Conservation (phyloP, 2,797 vertebrate genomes). For the Sardinella longiceps region DNA sequence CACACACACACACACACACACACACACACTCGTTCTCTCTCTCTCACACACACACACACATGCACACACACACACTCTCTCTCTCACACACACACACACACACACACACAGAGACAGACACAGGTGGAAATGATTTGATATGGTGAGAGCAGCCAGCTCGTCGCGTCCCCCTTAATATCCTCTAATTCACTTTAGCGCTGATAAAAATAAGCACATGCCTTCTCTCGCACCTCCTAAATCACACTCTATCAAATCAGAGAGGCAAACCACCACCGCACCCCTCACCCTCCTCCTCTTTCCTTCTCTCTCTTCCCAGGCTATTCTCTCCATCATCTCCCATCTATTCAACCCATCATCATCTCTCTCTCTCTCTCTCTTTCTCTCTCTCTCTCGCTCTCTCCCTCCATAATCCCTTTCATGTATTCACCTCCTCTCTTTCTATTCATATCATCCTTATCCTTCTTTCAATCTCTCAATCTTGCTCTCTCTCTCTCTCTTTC, state of each 20-base stretch:
- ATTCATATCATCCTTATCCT: background rate
- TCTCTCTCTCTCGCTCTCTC: constrained; percentile 14
- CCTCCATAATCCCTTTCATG: background rate
- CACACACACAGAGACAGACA: background rate
- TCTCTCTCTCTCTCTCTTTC: background rate
- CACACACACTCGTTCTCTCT: background rate
- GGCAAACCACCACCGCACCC: background rate
- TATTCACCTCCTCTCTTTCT: background rate
- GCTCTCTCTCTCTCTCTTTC: background rate
- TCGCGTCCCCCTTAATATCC: background rate
- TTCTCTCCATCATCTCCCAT: constrained; percentile 1
- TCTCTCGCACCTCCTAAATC: background rate
- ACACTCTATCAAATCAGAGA: constrained; percentile 1
- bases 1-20: background rate
- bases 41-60: too few species aligned
- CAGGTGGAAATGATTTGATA: constrained; percentile 8
- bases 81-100: background rate
- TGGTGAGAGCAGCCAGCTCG: background rate
- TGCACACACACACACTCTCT: too few species aligned
- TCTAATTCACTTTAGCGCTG: background rate
- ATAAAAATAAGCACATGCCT: constrained; percentile 17
- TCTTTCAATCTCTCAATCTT: background rate
- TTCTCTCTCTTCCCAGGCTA: background rate
- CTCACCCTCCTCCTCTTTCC: background rate
- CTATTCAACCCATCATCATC: background rate